Evolutionary conservation across 2,113 vertebrate genomes (phyloP).

Genomic region (Trematomus loennbergii): DNA sequence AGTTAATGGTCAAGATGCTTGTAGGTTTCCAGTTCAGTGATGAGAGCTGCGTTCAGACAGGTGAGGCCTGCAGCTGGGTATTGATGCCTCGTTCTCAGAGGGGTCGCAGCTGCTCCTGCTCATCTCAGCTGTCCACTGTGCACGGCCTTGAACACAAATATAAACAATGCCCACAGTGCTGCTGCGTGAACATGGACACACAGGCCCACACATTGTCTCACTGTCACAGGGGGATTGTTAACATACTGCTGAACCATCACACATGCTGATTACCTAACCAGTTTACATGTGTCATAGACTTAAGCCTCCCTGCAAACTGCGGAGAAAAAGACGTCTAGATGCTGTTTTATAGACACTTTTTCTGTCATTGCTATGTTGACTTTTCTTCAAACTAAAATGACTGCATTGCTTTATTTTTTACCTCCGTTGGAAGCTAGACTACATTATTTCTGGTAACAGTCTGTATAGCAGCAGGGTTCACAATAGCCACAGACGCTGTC

Average conservation of each 20-base stretch:
- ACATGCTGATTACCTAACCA: constrained; percentile 41
- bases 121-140: constrained; percentile 20
- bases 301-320: background rate
- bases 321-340: constrained; percentile 14
- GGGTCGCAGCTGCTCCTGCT: constrained; percentile 56
- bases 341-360: background rate
- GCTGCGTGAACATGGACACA: constrained; percentile 17
- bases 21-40: constrained; percentile 7
- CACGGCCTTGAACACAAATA: constrained; percentile 49
- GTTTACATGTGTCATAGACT: constrained; percentile 25
- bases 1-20: constrained; percentile 16
- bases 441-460: constrained; percentile 34
- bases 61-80: constrained; percentile 32
- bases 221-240: constrained; percentile 62
- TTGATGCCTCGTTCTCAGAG: constrained; percentile 16
- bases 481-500: constrained; percentile 20
- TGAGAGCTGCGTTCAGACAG: constrained; percentile 20
- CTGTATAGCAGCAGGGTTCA: background rate
- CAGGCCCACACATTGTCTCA: constrained; percentile 30
- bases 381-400: constrained; percentile 6
- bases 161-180: constrained; percentile 49
- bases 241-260: constrained; percentile 41
- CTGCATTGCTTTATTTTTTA: constrained; percentile 10
- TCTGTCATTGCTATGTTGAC: background rate
- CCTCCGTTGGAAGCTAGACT: constrained; percentile 9